These are phyloP conservation scores for Philopotamus ludificatus DNA, from an alignment of 1,140 invertebrate genomes.

Conservation along the genomic window DNA sequence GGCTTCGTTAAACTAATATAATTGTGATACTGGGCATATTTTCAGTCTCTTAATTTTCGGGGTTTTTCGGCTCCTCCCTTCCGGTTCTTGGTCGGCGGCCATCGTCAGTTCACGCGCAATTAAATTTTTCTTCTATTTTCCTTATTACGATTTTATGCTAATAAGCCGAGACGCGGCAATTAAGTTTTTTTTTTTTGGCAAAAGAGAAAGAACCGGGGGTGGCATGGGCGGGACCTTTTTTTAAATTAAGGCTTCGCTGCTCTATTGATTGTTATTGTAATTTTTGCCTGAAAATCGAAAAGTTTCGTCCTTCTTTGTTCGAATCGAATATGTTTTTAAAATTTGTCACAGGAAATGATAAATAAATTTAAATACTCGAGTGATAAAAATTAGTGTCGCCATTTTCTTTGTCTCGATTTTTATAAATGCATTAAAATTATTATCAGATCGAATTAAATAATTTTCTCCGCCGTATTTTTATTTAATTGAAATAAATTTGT, in stretches of 20 bases:
- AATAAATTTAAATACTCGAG: no score
- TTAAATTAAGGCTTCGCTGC: conserved; percentile 15
- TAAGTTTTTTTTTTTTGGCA: conserved; percentile 33
- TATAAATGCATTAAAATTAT: no score
- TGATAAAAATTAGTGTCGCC: no score
- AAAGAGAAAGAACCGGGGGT: not conserved
- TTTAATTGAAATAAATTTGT: no score
- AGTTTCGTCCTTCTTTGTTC: not conserved
- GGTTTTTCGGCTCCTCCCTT: conserved; percentile 21
- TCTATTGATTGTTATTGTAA: conserved; percentile 20
- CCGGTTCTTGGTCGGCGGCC: conserved; percentile 25
- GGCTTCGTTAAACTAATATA: conserved; percentile 33
- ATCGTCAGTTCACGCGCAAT: conserved; percentile 36
- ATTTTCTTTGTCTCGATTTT: no score
- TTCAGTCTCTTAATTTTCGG: conserved; percentile 26
- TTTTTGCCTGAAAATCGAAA: not conserved
- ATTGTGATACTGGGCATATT: conserved; percentile 35
- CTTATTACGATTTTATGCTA: conserved; percentile 39
- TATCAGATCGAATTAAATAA: no score
- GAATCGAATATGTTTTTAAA: not conserved
- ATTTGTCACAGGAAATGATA: no score
- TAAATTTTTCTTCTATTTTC: conserved; percentile 39
- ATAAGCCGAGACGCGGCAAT: conserved; percentile 38
- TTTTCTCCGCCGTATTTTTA: no score
- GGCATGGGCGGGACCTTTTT: conserved; percentile 5